Conservation (phyloP, 1,140 invertebrate species). For the Aphis craccivora region DNA sequence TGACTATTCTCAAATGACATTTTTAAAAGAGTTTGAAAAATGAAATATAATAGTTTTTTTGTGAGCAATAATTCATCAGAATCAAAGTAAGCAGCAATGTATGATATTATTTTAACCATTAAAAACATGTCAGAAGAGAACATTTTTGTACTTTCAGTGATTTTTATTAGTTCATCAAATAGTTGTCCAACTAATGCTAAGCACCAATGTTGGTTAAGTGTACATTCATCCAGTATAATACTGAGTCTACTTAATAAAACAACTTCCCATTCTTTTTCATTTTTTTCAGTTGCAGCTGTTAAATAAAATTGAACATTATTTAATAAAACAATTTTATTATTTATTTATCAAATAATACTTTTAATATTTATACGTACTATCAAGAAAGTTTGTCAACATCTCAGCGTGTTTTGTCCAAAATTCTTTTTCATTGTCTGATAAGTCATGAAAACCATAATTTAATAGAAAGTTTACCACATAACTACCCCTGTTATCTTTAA, state of each 20-base stretch:
- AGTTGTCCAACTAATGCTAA: conserved; percentile 9
- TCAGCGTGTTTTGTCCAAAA: conserved; percentile 51
- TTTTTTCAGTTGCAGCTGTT: conserved; percentile 1
- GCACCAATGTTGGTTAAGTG: conserved; percentile 34
- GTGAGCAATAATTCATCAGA: background rate
- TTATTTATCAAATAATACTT: background rate
- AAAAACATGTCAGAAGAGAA: conserved; percentile 21
- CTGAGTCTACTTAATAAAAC: conserved; percentile 36
- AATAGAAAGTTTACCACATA: conserved; percentile 38
- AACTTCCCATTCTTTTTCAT: conserved; percentile 40
- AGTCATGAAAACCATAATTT: conserved; percentile 48
- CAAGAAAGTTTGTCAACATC: background rate
- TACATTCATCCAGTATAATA: conserved; percentile 7
- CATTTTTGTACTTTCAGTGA: background rate
- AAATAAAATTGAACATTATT: background rate
- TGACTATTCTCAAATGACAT: conserved; percentile 45
- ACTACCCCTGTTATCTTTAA: conserved; percentile 42
- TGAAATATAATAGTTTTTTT: conserved; percentile 42
- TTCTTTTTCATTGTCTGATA: conserved; percentile 37
- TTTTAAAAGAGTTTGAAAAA: conserved; percentile 44
- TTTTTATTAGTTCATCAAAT: conserved; percentile 34
- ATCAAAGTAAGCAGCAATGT: conserved; percentile 38
- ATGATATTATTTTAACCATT: conserved; percentile 40
- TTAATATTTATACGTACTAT: background rate
- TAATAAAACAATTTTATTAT: background rate